A percentile compares a stretch with the other conserved stretches of the same genome.
phyloP scores from a whole-genome alignment of 2,888 invertebrate species.

The Himalopsyche kuldschensis region DNA sequence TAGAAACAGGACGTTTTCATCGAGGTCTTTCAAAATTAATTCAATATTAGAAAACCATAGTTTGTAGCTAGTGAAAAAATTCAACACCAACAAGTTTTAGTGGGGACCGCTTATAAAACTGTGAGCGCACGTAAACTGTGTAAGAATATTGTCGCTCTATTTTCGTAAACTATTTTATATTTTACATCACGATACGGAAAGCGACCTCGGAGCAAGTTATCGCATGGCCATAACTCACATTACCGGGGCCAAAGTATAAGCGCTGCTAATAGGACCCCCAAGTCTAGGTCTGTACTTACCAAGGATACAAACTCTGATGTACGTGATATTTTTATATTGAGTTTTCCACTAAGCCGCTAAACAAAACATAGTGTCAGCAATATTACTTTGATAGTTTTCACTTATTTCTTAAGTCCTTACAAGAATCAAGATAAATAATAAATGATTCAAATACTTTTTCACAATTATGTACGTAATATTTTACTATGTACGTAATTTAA shows the following conservation, averaged over 20 bases:
- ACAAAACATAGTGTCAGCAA: background rate
- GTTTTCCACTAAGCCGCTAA: background rate
- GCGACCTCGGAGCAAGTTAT: conserved; percentile 3
- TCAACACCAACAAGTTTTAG: too few species aligned
- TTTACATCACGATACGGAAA: background rate
- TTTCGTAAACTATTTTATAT: background rate
- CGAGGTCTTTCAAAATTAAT: too few species aligned
- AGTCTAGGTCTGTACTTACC: background rate
- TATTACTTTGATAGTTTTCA: background rate
- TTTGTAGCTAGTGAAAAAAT: too few species aligned
- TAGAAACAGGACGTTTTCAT: too few species aligned
- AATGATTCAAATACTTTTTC: too few species aligned
- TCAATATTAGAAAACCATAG: too few species aligned
- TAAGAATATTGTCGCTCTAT: background rate
- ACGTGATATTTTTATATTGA: background rate
- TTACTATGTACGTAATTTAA: too few species aligned
- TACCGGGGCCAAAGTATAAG: conserved; percentile 10
- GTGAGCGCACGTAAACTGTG: too few species aligned
- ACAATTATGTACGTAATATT: too few species aligned
- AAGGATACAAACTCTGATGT: background rate
- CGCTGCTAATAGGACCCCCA: conserved; percentile 18
- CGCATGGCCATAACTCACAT: conserved; percentile 12
- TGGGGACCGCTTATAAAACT: too few species aligned
- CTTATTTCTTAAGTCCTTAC: background rate
- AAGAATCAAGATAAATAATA: too few species aligned